These are phyloP conservation scores for Callaeas wilsoni DNA, from an alignment of 2,113 vertebrate genomes.

Conservation along the genomic window DNA sequence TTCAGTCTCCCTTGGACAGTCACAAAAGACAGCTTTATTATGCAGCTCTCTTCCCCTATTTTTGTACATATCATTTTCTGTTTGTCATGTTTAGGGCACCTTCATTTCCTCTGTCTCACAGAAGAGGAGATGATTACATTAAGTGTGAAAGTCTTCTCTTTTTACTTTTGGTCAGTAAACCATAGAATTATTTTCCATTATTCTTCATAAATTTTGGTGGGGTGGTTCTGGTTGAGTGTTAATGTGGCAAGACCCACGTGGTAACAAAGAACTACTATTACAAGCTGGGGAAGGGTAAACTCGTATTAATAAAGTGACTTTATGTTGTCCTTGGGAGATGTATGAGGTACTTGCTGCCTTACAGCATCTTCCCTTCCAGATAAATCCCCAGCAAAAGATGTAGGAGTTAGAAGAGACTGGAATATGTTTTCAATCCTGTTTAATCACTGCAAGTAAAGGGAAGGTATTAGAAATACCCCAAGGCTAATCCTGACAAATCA, in stretches of 20 bases:
- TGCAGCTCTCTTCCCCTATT: neutral
- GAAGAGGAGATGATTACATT: slow-evolving; percentile 20
- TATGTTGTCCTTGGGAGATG: slow-evolving; percentile 42
- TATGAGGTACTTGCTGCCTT: neutral
- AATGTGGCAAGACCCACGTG: neutral
- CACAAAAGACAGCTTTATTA: slow-evolving; percentile 41
- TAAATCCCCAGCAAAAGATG: neutral
- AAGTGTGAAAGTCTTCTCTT: neutral
- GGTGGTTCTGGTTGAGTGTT: neutral
- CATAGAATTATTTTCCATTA: slow-evolving; percentile 15
- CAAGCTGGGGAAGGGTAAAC: neutral
- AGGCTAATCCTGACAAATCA: slow-evolving; percentile 31
- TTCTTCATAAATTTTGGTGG: slow-evolving; percentile 19
- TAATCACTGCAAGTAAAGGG: slow-evolving; percentile 5
- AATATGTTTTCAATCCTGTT: slow-evolving; percentile 19
- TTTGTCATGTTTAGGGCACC: slow-evolving; percentile 30
- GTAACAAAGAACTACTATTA: neutral
- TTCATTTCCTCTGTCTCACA: slow-evolving; percentile 11
- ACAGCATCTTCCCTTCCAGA: neutral
- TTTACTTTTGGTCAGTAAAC: neutral
- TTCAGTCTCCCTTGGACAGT: slow-evolving; percentile 40
- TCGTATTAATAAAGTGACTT: slow-evolving; percentile 21
- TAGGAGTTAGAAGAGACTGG: neutral
- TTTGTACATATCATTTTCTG: slow-evolving; percentile 15
- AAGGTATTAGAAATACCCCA: slow-evolving; percentile 5